Percentiles rank a stretch among this genome's conserved stretches.
Evolutionary conservation across 2,888 invertebrate species (phyloP).

Genomic region (Cremastobaeus sp.): DNA sequence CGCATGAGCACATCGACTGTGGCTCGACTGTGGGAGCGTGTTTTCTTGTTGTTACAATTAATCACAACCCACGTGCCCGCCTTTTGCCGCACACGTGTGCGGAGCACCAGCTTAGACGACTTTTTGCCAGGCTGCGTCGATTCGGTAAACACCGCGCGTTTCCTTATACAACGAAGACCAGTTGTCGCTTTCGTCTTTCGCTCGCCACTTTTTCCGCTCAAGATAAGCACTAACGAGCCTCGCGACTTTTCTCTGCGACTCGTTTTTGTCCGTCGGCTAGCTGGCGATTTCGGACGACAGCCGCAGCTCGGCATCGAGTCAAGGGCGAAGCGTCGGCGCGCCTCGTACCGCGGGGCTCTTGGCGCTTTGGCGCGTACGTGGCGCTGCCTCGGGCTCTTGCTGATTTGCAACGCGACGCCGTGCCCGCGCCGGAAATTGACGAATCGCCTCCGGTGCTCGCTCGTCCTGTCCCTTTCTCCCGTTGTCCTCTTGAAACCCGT

Average conservation of each 20-base stretch:
- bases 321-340: too few relatives aligned
- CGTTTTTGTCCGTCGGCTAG: background rate
- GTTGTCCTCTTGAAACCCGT: background rate
- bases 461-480: slow-evolving; percentile 30
- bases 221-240: too few relatives aligned
- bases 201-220: background rate
- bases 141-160: slow-evolving; percentile 30
- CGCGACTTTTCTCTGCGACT: background rate
- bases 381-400: slow-evolving; percentile 57
- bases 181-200: background rate
- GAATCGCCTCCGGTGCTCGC: slow-evolving; percentile 63
- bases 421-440: slow-evolving; percentile 65
- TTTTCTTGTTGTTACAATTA: slow-evolving; percentile 60
- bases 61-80: slow-evolving; percentile 59
- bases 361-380: too few relatives aligned
- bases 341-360: too few relatives aligned
- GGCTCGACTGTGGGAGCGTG: slow-evolving; percentile 54
- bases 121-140: slow-evolving; percentile 32
- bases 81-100: slow-evolving; percentile 51
- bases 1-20: slow-evolving; percentile 52
- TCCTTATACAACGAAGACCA: slow-evolving; percentile 36
- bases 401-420: slow-evolving; percentile 39
- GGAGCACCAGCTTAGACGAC: slow-evolving; percentile 42
- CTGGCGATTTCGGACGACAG: too few relatives aligned
- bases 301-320: too few relatives aligned